A percentile compares a stretch with the other conserved stretches of the same genome.
Evolutionary conservation across 2,113 vertebrate species (phyloP).

Genomic region (Perccottus glenii): DNA sequence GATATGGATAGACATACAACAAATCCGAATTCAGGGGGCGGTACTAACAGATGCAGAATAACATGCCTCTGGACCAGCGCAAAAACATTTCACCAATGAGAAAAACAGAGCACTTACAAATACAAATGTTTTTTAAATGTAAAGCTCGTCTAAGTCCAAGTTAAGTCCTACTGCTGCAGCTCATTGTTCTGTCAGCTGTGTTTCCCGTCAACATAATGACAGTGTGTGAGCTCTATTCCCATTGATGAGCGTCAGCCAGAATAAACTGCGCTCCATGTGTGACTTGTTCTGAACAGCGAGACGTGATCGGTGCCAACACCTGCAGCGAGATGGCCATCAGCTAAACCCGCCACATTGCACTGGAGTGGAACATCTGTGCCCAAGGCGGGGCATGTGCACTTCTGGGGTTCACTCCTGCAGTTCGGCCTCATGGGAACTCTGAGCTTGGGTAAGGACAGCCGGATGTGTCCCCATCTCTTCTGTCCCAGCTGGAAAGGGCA

Average conservation of each 20-base stretch:
- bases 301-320: slow-evolving; percentile 40
- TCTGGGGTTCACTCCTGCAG: slow-evolving; percentile 58
- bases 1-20: too few species aligned
- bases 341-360: slow-evolving; percentile 44
- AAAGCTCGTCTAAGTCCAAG: slow-evolving; percentile 4
- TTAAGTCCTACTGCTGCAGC: slow-evolving; percentile 8
- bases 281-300: slow-evolving; percentile 47
- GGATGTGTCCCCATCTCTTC: slow-evolving; percentile 30
- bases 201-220: slow-evolving; percentile 37
- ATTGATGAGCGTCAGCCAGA: slow-evolving; percentile 31
- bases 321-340: slow-evolving; percentile 49
- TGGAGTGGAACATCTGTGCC: slow-evolving; percentile 69
- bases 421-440: slow-evolving; percentile 54
- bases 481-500: slow-evolving; percentile 59
- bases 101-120: too few species aligned
- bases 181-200: slow-evolving; percentile 32
- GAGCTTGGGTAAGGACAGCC: slow-evolving; percentile 47
- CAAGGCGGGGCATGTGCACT: slow-evolving; percentile 45
- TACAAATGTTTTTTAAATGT: too few species aligned
- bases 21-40: too few species aligned
- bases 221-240: slow-evolving; percentile 7
- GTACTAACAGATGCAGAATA: too few species aligned
- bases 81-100: too few species aligned
- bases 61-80: too few species aligned
- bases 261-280: slow-evolving; percentile 48